Conservation (phyloP, 2,888 invertebrate species). For the Tigriopus californicus region DNA sequence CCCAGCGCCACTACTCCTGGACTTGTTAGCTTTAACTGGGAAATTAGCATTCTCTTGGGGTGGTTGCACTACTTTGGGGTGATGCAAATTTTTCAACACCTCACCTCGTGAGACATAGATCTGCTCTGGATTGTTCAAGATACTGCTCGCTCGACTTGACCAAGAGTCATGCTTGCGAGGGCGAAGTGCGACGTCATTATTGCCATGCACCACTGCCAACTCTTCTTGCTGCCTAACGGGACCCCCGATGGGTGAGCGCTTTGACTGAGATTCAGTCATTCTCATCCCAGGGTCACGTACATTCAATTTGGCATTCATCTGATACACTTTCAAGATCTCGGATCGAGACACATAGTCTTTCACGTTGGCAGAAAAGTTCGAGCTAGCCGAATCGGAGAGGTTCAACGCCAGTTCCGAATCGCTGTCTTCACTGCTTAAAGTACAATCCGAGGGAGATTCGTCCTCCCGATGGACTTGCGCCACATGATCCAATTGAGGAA, state of each 20-base stretch:
- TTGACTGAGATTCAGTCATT: too few species aligned
- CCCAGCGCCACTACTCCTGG: too few species aligned
- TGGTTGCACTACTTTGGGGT: background rate
- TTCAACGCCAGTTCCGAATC: slow-evolving; percentile 17
- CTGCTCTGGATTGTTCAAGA: slow-evolving; percentile 10
- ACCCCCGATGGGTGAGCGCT: too few species aligned
- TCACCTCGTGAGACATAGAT: slow-evolving; percentile 14
- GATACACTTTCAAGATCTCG: slow-evolving; percentile 16
- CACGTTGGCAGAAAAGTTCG: slow-evolving; percentile 4
- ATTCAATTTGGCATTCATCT: background rate
- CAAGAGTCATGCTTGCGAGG: slow-evolving; percentile 14
- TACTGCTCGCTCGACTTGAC: slow-evolving; percentile 15
- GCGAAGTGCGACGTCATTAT: background rate
- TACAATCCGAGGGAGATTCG: background rate
- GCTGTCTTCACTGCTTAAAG: slow-evolving; percentile 3
- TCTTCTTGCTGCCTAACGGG: background rate
- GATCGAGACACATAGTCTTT: slow-evolving; percentile 20
- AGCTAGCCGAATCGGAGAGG: too few species aligned
- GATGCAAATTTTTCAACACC: slow-evolving; percentile 1
- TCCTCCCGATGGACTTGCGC: background rate
- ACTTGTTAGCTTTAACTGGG: background rate
- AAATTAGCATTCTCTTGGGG: background rate
- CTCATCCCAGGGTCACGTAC: background rate
- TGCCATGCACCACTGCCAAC: background rate
- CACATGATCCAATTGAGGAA: background rate